Base-by-base conservation (phyloP, 2,797 vertebrate species). In the Hydrocynus forskahlii region DNA sequence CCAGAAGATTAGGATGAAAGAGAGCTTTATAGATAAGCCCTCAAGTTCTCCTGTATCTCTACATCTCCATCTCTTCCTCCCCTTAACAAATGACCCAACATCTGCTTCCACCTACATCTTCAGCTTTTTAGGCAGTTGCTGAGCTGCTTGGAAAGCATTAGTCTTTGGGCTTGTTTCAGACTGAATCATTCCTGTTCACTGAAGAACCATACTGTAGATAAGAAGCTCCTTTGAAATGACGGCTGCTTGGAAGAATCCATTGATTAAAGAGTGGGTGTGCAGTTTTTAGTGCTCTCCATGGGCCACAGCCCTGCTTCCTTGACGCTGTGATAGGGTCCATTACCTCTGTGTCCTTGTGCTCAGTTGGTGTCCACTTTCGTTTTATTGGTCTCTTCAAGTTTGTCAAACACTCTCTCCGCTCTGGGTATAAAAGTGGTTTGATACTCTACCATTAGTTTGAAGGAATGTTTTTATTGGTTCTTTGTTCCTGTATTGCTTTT, bases 1-100 rank as follows among this genome's bases (percentile, higher is more conserved):
- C 72, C 85, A 83, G 80, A 74, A 91, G 92, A 93, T 92, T 91
- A 91, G 79, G 81, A 92, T 89, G 79, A 90, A 91, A 90, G 88
- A 76, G 23, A 52, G 87, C 66, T 87, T 87, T 88, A 75, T 79
- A 71, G 89, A 86, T 79, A 85, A 86, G 80, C 82, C 72, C 55
- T 43, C 43, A 60, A 84, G 55, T 63, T 87, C 81, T 81, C 79
- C 82, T 86, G 88, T 91, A 90, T 87, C 78, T 82, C 81, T 83
- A 80, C 82, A 89, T 91, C 89, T 89, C 69, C 81, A 81, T 84
- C 86, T 87, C 85, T 76, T 82, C 85, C 83, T 87, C 79, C 81
- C 50, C 38, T 48, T 79, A 66, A 85, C 81, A 90, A 93, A 92
- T 87, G 86, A 84, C 84, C 17, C 84, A 62, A 84, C 89, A 92